Base-by-base conservation (phyloP, 2,113 vertebrate species). In the Gnathonemus longibarbis region DNA sequence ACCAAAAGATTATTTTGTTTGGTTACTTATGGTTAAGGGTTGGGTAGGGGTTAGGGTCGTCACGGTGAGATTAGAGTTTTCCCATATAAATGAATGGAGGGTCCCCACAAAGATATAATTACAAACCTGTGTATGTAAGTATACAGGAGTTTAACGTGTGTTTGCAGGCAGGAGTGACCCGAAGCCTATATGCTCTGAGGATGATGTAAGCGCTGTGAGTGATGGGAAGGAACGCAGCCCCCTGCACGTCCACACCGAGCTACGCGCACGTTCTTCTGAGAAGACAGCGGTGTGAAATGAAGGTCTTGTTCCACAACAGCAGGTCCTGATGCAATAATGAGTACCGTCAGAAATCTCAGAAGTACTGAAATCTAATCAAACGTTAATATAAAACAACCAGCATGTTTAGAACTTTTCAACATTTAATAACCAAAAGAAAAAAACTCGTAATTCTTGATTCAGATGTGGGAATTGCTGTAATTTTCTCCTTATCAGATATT, bases 141-240 rank as follows among this genome's bases (percentile, higher is more conserved):
- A 56, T 86, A 70, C 39, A 58, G 90, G 86, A 91, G 70, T 52
- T 50, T 50, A 5, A 35, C 89, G 90, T 62, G 88, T 89, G 80
- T 90, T 70, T 90, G 92, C 93, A 91, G 92, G 92, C 90, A 92
- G 13, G 89, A 52, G 35, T 58, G 24, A 49, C 39, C 92, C 50
- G 85, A 89, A 92, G 93, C 94, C 92, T 86, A 49, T 91, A 84
- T 90, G 89, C 88, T 88, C 50, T 88, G 45, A 91, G 91, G 91
- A 94, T 92, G 92, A 93, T 92, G 92, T 94, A 91, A 93, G 91
- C 48, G 84, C 84, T 58, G 49, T 93, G 91, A 93, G 91, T 94
- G 94, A 95, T 92, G 92, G 93, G 92, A 31, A 91, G 92, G 93
- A 92, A 84, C 35, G 42, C 70, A 56, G 50, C 91, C 84, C 90